A percentile compares a stretch with the other conserved stretches of the same genome.
Conservation (phyloP, 2,797 vertebrate species). For the Periparus ater region DNA sequence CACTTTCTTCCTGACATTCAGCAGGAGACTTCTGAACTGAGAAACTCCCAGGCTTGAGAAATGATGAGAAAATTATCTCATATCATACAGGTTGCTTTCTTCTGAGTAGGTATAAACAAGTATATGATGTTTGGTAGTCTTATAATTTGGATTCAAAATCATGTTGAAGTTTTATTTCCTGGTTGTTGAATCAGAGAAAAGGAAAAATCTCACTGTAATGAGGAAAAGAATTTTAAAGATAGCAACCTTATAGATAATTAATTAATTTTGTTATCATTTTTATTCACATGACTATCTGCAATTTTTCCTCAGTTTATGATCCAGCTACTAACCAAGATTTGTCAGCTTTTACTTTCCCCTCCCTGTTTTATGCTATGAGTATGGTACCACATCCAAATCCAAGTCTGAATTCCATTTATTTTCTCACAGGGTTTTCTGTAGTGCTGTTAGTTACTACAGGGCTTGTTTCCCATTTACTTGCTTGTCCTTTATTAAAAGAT, state of each 20-base stretch:
- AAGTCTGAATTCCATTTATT: neutral
- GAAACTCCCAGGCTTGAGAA: neutral
- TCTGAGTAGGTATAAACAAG: neutral
- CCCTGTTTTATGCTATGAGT: neutral
- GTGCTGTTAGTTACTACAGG: neutral
- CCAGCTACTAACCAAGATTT: neutral
- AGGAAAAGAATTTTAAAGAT: neutral
- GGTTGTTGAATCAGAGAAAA: neutral
- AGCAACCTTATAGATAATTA: neutral
- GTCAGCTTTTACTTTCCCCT: fast-evolving
- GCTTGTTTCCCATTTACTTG: neutral
- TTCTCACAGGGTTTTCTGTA: neutral
- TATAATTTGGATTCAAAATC: neutral
- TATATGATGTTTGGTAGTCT: neutral
- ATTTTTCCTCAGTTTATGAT: neutral
- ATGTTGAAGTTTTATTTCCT: neutral
- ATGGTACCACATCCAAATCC: neutral
- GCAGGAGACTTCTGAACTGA: neutral
- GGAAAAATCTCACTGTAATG: neutral
- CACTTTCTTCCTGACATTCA: neutral
- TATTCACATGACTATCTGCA: neutral
- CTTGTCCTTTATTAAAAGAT: neutral
- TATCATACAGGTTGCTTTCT: neutral
- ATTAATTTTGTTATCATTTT: neutral
- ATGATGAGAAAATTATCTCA: neutral